Evolutionary conservation across 1,140 invertebrate species (phyloP).

Genomic region (Holotrichia oblita): DNA sequence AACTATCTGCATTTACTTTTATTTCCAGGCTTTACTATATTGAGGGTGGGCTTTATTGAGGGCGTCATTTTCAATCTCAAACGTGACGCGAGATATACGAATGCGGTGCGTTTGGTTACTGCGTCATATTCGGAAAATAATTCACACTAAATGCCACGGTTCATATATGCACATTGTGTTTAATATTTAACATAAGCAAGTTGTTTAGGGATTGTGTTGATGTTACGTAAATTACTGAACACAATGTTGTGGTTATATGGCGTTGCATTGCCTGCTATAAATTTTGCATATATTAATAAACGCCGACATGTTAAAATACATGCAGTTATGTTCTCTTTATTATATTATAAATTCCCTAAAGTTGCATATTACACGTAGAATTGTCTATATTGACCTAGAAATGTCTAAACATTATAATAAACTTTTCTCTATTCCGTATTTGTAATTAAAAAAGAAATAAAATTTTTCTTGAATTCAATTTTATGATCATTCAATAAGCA

Average conservation of each 20-base stretch:
- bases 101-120: neutral
- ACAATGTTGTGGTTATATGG: slow-evolving; percentile 5
- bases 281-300: neutral
- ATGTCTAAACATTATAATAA: too few relatives aligned
- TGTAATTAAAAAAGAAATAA: too few relatives aligned
- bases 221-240: slow-evolving; percentile 13
- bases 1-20: slow-evolving; percentile 10
- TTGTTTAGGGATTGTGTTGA: slow-evolving; percentile 2
- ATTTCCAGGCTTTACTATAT: neutral
- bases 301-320: neutral
- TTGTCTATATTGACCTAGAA: too few relatives aligned
- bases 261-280: neutral
- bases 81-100: neutral
- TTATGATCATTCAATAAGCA: too few relatives aligned
- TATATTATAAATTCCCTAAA: neutral
- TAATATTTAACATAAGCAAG: slow-evolving; percentile 8
- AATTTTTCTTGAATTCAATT: too few relatives aligned
- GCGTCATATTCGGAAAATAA: neutral
- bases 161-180: neutral
- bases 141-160: neutral
- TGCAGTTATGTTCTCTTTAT: neutral
- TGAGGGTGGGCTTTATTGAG: neutral
- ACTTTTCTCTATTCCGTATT: too few relatives aligned
- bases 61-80: neutral
- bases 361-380: neutral